phyloP scores from a whole-genome alignment of 2,888 invertebrate genomes.

The Coremacera marginata region DNA sequence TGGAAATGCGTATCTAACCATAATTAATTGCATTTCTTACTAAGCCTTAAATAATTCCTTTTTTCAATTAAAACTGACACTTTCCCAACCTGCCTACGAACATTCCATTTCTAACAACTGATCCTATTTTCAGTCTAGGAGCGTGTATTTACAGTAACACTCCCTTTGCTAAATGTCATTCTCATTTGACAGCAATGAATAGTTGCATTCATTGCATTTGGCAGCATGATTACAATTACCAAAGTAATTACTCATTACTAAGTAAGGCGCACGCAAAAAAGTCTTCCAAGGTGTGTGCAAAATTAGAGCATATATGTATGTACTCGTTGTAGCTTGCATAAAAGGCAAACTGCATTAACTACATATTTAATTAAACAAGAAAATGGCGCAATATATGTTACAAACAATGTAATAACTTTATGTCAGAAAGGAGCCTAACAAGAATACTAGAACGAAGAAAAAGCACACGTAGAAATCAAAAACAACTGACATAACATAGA shows the following conservation, averaged over 20 bases:
- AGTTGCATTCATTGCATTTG: constrained; percentile 60
- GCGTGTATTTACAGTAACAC: background rate
- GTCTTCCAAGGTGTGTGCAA: too few species aligned
- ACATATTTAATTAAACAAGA: too few species aligned
- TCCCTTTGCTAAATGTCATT: constrained; percentile 47
- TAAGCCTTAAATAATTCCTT: constrained; percentile 24
- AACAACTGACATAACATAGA: too few species aligned
- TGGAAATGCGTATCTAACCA: background rate
- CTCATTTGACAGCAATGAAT: constrained; percentile 51
- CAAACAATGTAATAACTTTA: too few species aligned
- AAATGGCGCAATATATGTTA: too few species aligned
- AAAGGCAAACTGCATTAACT: too few species aligned
- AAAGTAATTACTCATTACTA: constrained; percentile 40
- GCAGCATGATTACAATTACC: constrained; percentile 55
- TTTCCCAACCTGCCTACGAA: background rate
- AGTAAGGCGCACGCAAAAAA: background rate
- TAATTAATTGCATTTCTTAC: constrained; percentile 17
- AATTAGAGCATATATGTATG: too few species aligned
- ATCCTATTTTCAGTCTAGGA: background rate
- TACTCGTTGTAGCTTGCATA: too few species aligned
- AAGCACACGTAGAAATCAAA: too few species aligned
- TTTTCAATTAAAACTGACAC: constrained; percentile 30
- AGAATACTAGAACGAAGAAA: too few species aligned
- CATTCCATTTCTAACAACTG: background rate
- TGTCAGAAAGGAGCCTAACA: too few species aligned